Conservation (phyloP, 92 coral and sea anemone genomes). For the Zoanthus sociatus region DNA sequence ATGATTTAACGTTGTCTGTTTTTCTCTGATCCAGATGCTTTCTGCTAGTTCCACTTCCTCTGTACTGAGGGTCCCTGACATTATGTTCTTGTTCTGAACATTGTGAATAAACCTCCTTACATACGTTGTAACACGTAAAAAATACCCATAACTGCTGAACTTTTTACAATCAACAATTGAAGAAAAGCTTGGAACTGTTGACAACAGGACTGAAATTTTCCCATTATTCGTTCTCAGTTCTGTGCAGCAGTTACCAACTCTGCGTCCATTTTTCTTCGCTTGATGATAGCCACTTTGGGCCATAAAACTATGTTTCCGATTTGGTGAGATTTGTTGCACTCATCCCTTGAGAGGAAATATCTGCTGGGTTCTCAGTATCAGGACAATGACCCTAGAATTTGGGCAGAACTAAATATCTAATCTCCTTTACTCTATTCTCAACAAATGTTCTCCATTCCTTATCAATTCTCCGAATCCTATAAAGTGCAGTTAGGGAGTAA, state of each 20-base stretch:
- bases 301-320: slow-evolving; percentile 22
- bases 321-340: background rate
- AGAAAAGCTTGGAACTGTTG: background rate
- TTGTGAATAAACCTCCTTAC: background rate
- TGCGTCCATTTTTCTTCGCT: slow-evolving; percentile 1
- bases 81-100: background rate
- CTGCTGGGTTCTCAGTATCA: slow-evolving; percentile 1
- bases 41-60: slow-evolving; percentile 25
- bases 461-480: slow-evolving; percentile 29
- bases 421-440: slow-evolving; percentile 20
- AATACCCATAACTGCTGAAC: slow-evolving; percentile 6
- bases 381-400: slow-evolving; percentile 20
- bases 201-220: slow-evolving; percentile 5
- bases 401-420: slow-evolving; percentile 12
- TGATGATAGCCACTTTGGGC: slow-evolving; percentile 22
- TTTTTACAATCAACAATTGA: background rate
- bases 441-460: slow-evolving; percentile 27
- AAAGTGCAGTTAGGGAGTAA: slow-evolving; percentile 1
- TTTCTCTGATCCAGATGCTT: slow-evolving; percentile 12
- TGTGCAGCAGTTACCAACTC: background rate
- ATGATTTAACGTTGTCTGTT: background rate
- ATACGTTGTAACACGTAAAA: slow-evolving; percentile 16
- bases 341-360: slow-evolving; percentile 26
- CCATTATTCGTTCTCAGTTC: slow-evolving; percentile 3
- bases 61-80: slow-evolving; percentile 24